Conservation (phyloP, 2,113 vertebrate species). For the Neofelis nebulosa region DNA sequence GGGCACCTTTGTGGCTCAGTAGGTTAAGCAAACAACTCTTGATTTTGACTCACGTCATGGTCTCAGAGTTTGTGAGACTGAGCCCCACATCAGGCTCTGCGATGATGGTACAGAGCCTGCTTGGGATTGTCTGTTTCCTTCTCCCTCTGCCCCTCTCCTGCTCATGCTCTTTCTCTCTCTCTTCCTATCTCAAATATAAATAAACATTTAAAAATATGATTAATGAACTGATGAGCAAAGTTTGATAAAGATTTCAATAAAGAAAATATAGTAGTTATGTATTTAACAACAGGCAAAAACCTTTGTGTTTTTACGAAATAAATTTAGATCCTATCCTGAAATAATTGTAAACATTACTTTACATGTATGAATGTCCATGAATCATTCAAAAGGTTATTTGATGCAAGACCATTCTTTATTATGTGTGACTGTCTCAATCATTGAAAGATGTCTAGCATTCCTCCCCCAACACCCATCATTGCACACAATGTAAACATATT, state of each 20-base stretch:
- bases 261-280: neutral
- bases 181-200: no score
- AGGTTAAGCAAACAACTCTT: no score
- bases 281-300: neutral
- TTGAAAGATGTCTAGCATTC: neutral
- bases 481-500: neutral
- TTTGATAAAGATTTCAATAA: neutral
- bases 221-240: neutral
- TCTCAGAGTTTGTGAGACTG: no score
- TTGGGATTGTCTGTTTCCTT: no score
- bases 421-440: neutral
- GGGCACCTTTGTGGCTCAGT: no score
- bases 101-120: no score
- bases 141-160: no score
- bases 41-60: no score
- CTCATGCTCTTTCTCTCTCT: no score
- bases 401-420: neutral
- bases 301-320: neutral
- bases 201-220: neutral
- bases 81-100: no score
- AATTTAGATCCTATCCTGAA: neutral
- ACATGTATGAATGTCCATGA: neutral
- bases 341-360: neutral
- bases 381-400: neutral
- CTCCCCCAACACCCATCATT: neutral